phyloP scores from a whole-genome alignment of 2,888 invertebrate species.

The Sarcophaga subvicina region DNA sequence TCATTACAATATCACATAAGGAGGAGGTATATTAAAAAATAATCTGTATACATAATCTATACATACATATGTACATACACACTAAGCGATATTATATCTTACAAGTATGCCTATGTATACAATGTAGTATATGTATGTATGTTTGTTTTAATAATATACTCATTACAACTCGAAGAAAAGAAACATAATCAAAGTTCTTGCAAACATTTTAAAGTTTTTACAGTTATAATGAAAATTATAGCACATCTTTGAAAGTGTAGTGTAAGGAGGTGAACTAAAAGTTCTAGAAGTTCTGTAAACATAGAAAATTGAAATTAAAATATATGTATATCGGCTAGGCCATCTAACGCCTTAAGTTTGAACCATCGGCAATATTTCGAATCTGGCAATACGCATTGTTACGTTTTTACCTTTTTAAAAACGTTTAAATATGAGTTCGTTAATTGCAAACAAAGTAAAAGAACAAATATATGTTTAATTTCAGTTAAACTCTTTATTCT shows the following conservation, averaged over 20 bases:
- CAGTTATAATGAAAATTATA: conserved; percentile 19
- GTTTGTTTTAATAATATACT: conserved; percentile 48
- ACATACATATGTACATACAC: neutral
- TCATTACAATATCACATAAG: conserved; percentile 39
- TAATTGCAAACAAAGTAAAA: no score
- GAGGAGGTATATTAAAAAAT: conserved; percentile 20
- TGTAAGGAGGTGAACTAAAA: neutral
- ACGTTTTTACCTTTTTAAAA: no score
- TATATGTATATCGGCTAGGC: no score
- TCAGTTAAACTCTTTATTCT: no score
- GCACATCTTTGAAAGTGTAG: neutral
- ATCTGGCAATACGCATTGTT: no score
- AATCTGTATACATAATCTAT: conserved; percentile 7
- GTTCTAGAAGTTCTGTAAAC: no score
- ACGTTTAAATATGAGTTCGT: no score
- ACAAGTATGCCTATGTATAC: neutral
- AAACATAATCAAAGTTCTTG: conserved; percentile 20
- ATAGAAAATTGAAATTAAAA: no score
- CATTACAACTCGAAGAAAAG: conserved; percentile 36
- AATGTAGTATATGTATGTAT: neutral
- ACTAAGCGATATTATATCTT: neutral
- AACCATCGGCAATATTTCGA: no score
- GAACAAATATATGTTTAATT: no score
- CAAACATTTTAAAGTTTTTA: conserved; percentile 10
- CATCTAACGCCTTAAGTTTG: no score